Evolutionary conservation across 2,113 vertebrate genomes (phyloP).

Genomic region (Solea solea): DNA sequence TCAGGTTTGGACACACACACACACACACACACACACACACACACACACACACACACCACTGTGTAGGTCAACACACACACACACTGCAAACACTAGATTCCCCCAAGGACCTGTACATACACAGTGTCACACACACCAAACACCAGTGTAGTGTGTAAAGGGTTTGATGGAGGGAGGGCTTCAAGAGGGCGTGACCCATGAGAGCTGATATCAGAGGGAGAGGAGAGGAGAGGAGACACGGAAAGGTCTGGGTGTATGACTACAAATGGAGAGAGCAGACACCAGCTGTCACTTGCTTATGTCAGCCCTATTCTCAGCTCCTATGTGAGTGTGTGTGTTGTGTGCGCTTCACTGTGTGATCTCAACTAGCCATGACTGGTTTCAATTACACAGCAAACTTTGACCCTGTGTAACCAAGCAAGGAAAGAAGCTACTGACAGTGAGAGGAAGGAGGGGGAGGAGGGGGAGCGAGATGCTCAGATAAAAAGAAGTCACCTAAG

Average conservation of each 20-base stretch:
- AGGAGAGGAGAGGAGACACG: conserved; percentile 31
- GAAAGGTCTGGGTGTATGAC: conserved; percentile 71
- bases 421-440: conserved; percentile 40
- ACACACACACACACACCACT: conserved; percentile 61
- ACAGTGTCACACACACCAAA: conserved; percentile 67
- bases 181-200: conserved; percentile 48
- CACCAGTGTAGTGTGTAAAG: conserved; percentile 55
- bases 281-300: conserved; percentile 85
- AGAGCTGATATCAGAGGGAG: conserved; percentile 54
- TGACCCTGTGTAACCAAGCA: conserved; percentile 74
- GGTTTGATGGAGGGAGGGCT: conserved; percentile 46
- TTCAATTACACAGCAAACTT: conserved; percentile 81
- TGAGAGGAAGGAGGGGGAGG: conserved; percentile 7
- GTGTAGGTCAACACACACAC: conserved; percentile 79
- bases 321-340: conserved; percentile 47
- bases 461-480: conserved; percentile 20
- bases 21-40: conserved; percentile 76
- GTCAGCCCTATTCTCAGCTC: conserved; percentile 73
- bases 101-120: conserved; percentile 78
- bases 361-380: conserved; percentile 69
- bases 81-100: conserved; percentile 73
- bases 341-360: conserved; percentile 58
- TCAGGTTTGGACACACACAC: conserved; percentile 72
- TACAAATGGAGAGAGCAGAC: conserved; percentile 80
- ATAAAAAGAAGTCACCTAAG: background rate